A percentile compares a stretch with the other conserved stretches of the same genome.
These are phyloP conservation scores for Sepiola atlantica DNA, from an alignment of 2,888 invertebrate genomes.

Conservation along the genomic window DNA sequence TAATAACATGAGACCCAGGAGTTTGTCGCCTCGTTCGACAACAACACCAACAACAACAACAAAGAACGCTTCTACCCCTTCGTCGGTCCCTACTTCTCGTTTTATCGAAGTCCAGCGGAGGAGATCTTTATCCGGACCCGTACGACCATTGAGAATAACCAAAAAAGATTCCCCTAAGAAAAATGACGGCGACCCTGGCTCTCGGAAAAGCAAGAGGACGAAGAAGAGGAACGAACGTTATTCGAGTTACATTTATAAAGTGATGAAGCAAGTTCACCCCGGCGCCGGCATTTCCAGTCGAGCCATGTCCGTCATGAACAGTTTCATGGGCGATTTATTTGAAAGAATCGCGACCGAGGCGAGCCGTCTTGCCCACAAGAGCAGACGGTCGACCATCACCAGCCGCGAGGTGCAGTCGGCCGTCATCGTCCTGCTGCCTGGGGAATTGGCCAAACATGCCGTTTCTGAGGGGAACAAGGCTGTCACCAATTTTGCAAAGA, in stretches of 20 bases:
- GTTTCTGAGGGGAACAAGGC: not conserved
- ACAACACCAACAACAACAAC: not conserved
- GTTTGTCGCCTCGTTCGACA: not conserved
- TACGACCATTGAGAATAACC: not conserved
- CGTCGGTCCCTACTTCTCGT: not conserved
- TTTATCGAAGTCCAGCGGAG: not conserved
- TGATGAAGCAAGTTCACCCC: not conserved
- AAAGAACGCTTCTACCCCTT: too few species aligned
- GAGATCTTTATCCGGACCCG: not conserved
- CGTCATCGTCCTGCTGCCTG: not conserved
- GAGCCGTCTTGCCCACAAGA: not conserved
- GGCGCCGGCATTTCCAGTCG: not conserved
- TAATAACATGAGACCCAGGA: not conserved
- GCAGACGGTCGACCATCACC: not conserved
- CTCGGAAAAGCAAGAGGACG: not conserved
- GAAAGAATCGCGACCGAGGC: not conserved
- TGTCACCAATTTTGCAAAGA: not conserved
- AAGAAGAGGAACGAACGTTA: not conserved
- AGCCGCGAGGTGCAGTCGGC: not conserved
- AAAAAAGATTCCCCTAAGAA: not conserved
- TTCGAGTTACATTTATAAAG: not conserved
- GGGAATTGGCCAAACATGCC: not conserved
- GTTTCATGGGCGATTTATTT: not conserved
- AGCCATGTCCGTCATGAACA: not conserved
- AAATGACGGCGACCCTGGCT: not conserved